Percentiles rank a stretch among this genome's conserved stretches.
phyloP scores from a whole-genome alignment of 2,113 vertebrate genomes.

The Equus quagga region DNA sequence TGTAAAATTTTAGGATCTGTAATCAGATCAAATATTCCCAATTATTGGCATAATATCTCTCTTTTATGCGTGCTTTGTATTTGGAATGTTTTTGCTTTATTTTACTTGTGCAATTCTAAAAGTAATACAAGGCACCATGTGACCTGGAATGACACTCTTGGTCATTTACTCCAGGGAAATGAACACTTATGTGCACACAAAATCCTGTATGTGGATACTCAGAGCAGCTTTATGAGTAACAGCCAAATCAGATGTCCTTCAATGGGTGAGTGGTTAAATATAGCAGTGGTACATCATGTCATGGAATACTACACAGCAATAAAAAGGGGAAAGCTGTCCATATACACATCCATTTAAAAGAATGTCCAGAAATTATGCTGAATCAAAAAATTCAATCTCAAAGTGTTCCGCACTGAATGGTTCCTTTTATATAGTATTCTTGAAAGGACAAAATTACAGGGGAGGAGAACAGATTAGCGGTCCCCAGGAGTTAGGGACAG shows the following conservation, averaged over 20 bases:
- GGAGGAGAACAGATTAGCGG: too few species aligned
- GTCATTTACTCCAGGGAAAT: neutral
- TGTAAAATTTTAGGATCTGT: too few species aligned
- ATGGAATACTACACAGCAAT: neutral
- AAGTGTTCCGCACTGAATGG: neutral
- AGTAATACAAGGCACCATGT: neutral
- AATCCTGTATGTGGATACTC: too few species aligned
- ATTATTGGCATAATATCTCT: neutral
- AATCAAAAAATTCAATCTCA: neutral
- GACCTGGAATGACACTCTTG: neutral
- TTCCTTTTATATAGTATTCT: neutral
- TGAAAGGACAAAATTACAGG: neutral
- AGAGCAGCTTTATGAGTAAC: neutral
- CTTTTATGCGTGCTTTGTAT: neutral
- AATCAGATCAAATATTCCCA: neutral
- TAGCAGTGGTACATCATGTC: neutral
- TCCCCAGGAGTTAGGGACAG: neutral
- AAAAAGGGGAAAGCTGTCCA: too few species aligned
- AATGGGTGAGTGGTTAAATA: neutral
- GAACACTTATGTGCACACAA: neutral
- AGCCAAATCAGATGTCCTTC: neutral
- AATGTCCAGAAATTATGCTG: neutral
- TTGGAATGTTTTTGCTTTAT: neutral
- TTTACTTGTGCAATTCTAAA: neutral
- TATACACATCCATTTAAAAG: too few species aligned